Conservation (phyloP, 2,797 vertebrate genomes). For the Eidolon dupreanum region DNA sequence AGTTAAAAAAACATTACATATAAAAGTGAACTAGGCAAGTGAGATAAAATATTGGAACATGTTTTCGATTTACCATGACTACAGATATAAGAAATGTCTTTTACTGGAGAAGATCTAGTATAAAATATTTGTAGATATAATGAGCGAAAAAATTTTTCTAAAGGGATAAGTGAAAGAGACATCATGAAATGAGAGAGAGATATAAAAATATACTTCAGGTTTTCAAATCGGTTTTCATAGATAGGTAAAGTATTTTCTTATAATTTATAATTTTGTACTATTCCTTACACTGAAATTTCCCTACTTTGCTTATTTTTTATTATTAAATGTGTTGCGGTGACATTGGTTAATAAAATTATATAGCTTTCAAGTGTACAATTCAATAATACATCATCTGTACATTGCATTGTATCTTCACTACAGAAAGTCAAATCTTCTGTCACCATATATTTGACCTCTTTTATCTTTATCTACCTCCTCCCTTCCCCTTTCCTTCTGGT, state of each 20-base stretch:
- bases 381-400: too few relatives aligned
- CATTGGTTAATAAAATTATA: too few relatives aligned
- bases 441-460: too few relatives aligned
- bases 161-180: background rate
- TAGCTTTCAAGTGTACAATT: too few relatives aligned
- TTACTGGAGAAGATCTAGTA: background rate
- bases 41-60: background rate
- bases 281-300: background rate
- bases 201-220: background rate
- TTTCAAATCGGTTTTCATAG: background rate
- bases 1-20: constrained; percentile 8
- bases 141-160: background rate
- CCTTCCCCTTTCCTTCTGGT: too few relatives aligned
- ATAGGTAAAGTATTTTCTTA: background rate
- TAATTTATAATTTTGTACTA: background rate
- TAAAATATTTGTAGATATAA: background rate
- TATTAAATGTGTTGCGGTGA: too few relatives aligned
- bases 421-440: too few relatives aligned
- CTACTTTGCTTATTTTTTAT: background rate
- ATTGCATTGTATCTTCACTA: too few relatives aligned
- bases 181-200: background rate
- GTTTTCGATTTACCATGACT: background rate
- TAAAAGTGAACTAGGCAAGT: background rate
- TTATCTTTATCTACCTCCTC: too few relatives aligned
- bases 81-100: constrained; percentile 18